Conservation (phyloP, 2,888 invertebrate genomes). For the Embidobia sp. region DNA sequence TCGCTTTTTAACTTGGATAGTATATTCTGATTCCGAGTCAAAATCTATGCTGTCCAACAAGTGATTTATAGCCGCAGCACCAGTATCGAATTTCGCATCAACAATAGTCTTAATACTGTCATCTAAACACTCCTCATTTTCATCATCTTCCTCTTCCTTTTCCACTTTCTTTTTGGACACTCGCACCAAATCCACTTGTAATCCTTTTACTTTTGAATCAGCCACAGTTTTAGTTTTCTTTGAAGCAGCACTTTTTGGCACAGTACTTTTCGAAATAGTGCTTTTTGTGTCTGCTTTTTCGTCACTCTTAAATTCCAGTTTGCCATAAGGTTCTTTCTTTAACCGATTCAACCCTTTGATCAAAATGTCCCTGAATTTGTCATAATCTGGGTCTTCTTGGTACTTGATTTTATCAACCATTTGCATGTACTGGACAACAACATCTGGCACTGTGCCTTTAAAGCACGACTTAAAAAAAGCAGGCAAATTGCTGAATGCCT, state of each 20-base stretch:
- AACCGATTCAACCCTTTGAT: constrained; percentile 85
- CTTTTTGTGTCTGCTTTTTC: not conserved
- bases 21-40: constrained; percentile 57
- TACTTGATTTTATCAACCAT: constrained; percentile 87
- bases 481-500: constrained; percentile 84
- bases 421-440: constrained; percentile 83
- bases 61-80: constrained; percentile 43
- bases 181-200: constrained; percentile 10
- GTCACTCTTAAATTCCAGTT: constrained; percentile 83
- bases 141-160: not conserved
- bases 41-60: constrained; percentile 44
- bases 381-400: constrained; percentile 88
- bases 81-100: constrained; percentile 39
- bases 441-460: constrained; percentile 77
- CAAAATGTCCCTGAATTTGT: constrained; percentile 87
- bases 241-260: not conserved
- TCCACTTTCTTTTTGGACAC: not conserved
- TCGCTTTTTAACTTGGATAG: constrained; percentile 53
- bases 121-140: constrained; percentile 14
- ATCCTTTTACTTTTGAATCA: not conserved
- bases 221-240: constrained; percentile 14
- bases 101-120: constrained; percentile 29
- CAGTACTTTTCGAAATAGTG: not conserved
- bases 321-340: constrained; percentile 83
- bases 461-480: constrained; percentile 82